phyloP scores from a whole-genome alignment of 92 coral and sea anemone species.

The Palythoa heliodiscus region DNA sequence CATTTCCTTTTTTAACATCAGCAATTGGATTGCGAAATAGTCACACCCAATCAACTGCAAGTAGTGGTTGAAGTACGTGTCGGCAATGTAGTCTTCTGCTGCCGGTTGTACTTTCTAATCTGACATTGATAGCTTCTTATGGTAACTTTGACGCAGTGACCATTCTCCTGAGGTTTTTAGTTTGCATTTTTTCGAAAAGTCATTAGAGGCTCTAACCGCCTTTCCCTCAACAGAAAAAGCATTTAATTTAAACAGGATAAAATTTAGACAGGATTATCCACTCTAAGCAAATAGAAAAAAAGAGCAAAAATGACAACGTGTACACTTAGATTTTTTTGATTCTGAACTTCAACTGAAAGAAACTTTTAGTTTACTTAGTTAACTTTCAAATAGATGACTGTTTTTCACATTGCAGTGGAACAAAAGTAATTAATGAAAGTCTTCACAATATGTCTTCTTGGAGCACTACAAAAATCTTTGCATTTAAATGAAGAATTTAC shows the following conservation, averaged over 20 bases:
- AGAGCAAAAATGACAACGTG: too few relatives aligned
- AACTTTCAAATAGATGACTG: too few relatives aligned
- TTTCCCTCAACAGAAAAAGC: neutral
- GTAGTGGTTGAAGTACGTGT: slow-evolving; percentile 29
- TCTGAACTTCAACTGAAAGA: too few relatives aligned
- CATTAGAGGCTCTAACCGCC: neutral
- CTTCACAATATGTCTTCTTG: too few relatives aligned
- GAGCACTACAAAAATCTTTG: too few relatives aligned
- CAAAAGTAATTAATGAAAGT: too few relatives aligned
- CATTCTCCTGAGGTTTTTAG: neutral
- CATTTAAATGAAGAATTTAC: too few relatives aligned
- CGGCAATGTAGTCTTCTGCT: neutral
- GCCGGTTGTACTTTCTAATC: neutral
- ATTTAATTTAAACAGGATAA: neutral
- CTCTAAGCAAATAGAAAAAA: too few relatives aligned
- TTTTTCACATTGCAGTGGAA: too few relatives aligned
- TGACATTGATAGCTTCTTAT: neutral
- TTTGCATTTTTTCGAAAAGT: neutral
- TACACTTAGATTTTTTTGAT: too few relatives aligned
- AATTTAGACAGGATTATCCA: too few relatives aligned
- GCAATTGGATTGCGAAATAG: neutral
- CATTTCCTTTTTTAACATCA: slow-evolving; percentile 17
- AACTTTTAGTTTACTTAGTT: too few relatives aligned
- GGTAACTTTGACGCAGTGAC: neutral
- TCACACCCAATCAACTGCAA: slow-evolving; percentile 6